These are phyloP conservation scores for Geopemphigus sp. DNA, from an alignment of 1,140 invertebrate species.

Conservation along the genomic window DNA sequence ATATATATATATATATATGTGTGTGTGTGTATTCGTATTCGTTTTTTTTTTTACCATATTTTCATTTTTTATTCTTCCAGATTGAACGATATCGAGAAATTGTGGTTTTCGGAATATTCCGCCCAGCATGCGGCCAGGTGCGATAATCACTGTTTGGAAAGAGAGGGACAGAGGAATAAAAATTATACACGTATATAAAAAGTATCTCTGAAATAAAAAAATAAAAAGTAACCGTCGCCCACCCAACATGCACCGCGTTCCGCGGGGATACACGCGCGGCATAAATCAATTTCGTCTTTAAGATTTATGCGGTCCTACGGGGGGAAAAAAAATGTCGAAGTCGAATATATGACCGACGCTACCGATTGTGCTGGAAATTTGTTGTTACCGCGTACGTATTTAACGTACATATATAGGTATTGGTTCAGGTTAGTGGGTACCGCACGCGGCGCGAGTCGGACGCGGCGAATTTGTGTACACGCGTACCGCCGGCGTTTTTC, in stretches of 20 bases:
- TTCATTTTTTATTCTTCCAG: conserved; percentile 14
- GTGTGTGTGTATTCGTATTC: conserved; percentile 9
- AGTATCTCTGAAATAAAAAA: conserved; percentile 16
- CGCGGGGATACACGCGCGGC: conserved; percentile 9
- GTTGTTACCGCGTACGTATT: background rate
- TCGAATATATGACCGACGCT: conserved; percentile 22
- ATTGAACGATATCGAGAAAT: conserved; percentile 48
- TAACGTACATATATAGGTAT: no score
- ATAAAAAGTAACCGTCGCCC: conserved; percentile 40
- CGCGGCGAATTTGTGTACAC: background rate
- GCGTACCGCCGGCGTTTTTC: background rate
- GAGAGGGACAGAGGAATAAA: background rate
- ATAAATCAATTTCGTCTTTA: conserved; percentile 46
- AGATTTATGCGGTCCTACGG: conserved; percentile 34
- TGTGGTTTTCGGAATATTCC: conserved; percentile 46
- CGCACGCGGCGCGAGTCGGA: background rate
- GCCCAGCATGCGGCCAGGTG: conserved; percentile 48
- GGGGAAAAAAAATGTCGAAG: conserved; percentile 18
- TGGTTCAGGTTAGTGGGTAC: background rate
- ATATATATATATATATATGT: background rate
- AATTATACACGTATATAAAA: background rate
- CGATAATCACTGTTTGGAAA: conserved; percentile 43
- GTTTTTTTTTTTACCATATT: conserved; percentile 17
- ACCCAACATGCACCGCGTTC: conserved; percentile 46
- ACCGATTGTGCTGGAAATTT: conserved; percentile 7